These are phyloP conservation scores for Fabriciana adippe DNA, from an alignment of 2,888 invertebrate genomes.

Conservation along the genomic window DNA sequence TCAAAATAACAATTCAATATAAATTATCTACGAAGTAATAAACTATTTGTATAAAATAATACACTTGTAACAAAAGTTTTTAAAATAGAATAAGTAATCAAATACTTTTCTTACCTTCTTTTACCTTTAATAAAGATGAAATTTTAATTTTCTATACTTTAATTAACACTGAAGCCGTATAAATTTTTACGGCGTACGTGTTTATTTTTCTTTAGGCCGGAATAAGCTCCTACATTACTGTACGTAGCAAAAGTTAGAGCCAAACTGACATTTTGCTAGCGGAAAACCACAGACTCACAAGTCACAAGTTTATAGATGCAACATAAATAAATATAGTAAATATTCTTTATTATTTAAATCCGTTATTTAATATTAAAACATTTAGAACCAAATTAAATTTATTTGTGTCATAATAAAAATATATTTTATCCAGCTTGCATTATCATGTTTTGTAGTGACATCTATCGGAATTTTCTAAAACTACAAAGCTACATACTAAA, in stretches of 20 bases:
- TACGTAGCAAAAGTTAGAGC: slow-evolving; percentile 60
- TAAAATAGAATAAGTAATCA: background rate
- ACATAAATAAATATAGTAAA: no score
- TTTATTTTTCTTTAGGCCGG: slow-evolving; percentile 52
- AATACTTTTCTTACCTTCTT: background rate
- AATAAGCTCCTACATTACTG: slow-evolving; percentile 44
- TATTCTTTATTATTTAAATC: no score
- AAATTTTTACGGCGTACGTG: slow-evolving; percentile 40
- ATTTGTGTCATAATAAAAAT: background rate
- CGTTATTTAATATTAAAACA: background rate
- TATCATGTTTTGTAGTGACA: slow-evolving; percentile 10
- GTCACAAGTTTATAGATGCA: background rate
- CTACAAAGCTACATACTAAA: background rate
- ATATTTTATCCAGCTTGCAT: background rate
- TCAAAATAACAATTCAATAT: no score
- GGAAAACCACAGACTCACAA: slow-evolving; percentile 26
- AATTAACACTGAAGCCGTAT: slow-evolving; percentile 44
- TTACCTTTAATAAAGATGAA: background rate
- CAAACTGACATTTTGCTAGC: slow-evolving; percentile 55
- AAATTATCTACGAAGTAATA: no score
- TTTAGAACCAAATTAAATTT: background rate
- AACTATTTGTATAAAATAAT: background rate
- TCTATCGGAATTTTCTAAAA: slow-evolving; percentile 18
- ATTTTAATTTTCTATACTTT: background rate
- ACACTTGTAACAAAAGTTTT: background rate